Base-by-base conservation (phyloP, 2,888 invertebrate genomes). In the Noctua comes region DNA sequence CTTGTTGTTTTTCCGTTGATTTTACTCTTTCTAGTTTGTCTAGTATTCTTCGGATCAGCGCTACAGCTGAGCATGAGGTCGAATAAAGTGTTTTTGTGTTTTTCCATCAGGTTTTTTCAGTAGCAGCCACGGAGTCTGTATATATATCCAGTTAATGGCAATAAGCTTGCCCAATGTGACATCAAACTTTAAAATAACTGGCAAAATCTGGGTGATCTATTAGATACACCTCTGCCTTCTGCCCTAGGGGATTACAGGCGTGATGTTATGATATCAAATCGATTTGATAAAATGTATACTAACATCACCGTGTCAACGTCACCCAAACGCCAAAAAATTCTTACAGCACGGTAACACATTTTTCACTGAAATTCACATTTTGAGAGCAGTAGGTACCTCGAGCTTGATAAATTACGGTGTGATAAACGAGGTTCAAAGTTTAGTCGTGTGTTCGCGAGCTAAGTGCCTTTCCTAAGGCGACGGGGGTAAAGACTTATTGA, bases 381-480 rank as follows among this genome's bases (percentile, higher is more conserved):
- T 79, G 76, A 80, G 57, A 79, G 75, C 69, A 76, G 27, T 54
- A 48, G 51, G 81, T 77, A 46, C 71, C 46, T 57, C 62, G 27
- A 80, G 71, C 75, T 79, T 86, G 78, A 80, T 80, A 86, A 86
- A 86, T 79, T 68, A 75, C 72, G 27, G 74, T 59, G 68, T 82
- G 82, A 78, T 68, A 78, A 79, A 82, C 65, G 79, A 85, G 78
- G 82, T 68, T 70, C 65, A 68, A 73, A 84, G 85, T 82, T 82
- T 73, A 70, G 65, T 68, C 81, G 73, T 80, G 46, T 70, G 62
- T 40, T 76, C 51, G 27, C 1, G 21, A 57, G 62, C 69, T 76
- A 72, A 84, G 73, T 84, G 68, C 62, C 76, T 68, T 46, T 69
- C 13, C 71, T 40, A 31, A 69, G 57, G 76, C 71, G 64, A 71